Percentiles rank a stretch among this genome's conserved stretches.
phyloP scores from a whole-genome alignment of 2,888 invertebrate genomes.

The Lottia scabra region DNA sequence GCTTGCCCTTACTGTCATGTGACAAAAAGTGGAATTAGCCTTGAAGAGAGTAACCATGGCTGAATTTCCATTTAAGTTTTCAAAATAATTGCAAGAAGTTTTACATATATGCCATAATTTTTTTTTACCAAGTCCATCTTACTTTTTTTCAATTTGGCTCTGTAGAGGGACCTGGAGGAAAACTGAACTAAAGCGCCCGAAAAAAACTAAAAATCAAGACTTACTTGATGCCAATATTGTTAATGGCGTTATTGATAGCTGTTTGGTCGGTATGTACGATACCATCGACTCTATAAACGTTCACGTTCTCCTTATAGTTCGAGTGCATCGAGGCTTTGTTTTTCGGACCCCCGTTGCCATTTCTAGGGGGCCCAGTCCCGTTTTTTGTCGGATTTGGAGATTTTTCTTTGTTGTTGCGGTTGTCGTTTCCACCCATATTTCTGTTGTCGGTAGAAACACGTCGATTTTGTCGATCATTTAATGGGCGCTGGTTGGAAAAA shows the following conservation, averaged over 20 bases:
- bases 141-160: no score
- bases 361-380: conserved; percentile 59
- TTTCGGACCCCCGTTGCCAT: conserved; percentile 51
- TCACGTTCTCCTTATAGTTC: conserved; percentile 58
- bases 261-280: conserved; percentile 73
- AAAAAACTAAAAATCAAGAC: conserved; percentile 22
- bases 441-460: conserved; percentile 36
- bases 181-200: no score
- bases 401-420: conserved; percentile 56
- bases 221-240: conserved; percentile 58
- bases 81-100: no score
- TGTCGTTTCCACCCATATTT: conserved; percentile 36
- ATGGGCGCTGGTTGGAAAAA: conserved; percentile 68
- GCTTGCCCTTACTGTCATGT: no score
- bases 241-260: conserved; percentile 72
- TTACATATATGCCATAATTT: no score
- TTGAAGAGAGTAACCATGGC: no score
- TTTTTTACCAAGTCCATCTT: no score
- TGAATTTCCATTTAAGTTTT: no score
- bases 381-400: conserved; percentile 60
- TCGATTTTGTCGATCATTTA: conserved; percentile 62
- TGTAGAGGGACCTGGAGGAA: no score
- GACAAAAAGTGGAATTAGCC: no score
- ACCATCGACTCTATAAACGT: conserved; percentile 73
- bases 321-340: conserved; percentile 43